These are phyloP conservation scores for Aphelinus atriplicis DNA, from an alignment of 1,140 invertebrate genomes.

Conservation along the genomic window DNA sequence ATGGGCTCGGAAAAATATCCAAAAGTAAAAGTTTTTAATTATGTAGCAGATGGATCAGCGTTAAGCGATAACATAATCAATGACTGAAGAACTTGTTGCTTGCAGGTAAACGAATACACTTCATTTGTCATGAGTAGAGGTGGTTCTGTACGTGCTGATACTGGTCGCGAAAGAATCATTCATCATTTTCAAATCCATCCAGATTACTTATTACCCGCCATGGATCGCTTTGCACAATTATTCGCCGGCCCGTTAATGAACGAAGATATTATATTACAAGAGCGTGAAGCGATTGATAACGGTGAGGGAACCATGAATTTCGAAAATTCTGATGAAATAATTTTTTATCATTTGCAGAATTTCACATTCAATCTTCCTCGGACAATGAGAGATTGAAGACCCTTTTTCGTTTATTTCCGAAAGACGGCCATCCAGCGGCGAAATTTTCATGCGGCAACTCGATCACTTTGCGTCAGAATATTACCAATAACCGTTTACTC, in stretches of 20 bases:
- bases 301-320: slow-evolving; percentile 52
- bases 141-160: slow-evolving; percentile 83
- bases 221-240: slow-evolving; percentile 91
- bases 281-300: slow-evolving; percentile 92
- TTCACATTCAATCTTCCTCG: slow-evolving; percentile 75
- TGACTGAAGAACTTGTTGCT: not conserved
- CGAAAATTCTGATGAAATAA: not conserved
- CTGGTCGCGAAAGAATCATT: slow-evolving; percentile 83
- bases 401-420: slow-evolving; percentile 75
- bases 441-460: slow-evolving; percentile 88
- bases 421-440: slow-evolving; percentile 75
- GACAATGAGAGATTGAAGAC: slow-evolving; percentile 78
- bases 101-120: slow-evolving; percentile 84
- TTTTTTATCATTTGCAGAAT: slow-evolving; percentile 69
- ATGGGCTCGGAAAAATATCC: slow-evolving; percentile 91
- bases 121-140: slow-evolving; percentile 81
- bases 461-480: slow-evolving; percentile 76
- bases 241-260: slow-evolving; percentile 89
- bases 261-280: slow-evolving; percentile 84
- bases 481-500: slow-evolving; percentile 73
- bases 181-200: slow-evolving; percentile 89
- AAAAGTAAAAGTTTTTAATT: slow-evolving; percentile 53
- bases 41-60: slow-evolving; percentile 16
- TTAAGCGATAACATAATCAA: too few relatives aligned
- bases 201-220: slow-evolving; percentile 75